A percentile compares a stretch with the other conserved stretches of the same genome.
phyloP scores from a whole-genome alignment of 2,797 vertebrate species.

The Malacoraja senta region DNA sequence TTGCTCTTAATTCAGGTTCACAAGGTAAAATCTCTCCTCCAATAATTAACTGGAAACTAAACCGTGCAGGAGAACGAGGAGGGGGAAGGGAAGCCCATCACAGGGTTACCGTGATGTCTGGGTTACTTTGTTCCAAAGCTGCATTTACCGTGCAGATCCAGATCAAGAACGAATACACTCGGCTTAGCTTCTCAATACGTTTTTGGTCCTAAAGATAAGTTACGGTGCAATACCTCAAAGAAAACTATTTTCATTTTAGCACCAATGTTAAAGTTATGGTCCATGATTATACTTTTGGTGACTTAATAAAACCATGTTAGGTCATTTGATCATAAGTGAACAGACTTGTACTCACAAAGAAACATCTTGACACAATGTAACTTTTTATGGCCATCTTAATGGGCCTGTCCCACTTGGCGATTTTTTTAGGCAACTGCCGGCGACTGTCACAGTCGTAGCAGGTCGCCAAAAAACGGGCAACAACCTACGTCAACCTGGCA shows the following conservation, averaged over 20 bases:
- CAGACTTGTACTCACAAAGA: neutral
- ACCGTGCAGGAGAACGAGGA: neutral
- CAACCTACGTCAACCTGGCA: no score
- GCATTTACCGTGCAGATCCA: neutral
- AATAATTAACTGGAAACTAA: neutral
- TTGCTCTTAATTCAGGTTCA: neutral
- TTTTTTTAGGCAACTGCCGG: no score
- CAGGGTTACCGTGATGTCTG: neutral
- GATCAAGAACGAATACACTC: neutral
- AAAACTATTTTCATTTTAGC: neutral
- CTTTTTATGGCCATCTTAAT: neutral
- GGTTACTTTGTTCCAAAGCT: neutral
- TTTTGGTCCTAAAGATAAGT: neutral
- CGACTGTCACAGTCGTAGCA: no score
- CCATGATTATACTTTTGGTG: neutral
- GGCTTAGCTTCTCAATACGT: neutral
- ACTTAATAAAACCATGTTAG: conserved; percentile 1
- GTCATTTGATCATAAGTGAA: neutral
- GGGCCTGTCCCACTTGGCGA: no score
- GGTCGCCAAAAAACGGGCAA: no score
- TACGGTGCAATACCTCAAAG: neutral
- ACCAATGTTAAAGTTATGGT: neutral
- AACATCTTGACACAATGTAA: neutral
- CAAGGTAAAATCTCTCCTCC: neutral
- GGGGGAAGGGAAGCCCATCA: neutral